Conservation (phyloP, 2,888 invertebrate genomes). For the Sarcophaga variegata region DNA sequence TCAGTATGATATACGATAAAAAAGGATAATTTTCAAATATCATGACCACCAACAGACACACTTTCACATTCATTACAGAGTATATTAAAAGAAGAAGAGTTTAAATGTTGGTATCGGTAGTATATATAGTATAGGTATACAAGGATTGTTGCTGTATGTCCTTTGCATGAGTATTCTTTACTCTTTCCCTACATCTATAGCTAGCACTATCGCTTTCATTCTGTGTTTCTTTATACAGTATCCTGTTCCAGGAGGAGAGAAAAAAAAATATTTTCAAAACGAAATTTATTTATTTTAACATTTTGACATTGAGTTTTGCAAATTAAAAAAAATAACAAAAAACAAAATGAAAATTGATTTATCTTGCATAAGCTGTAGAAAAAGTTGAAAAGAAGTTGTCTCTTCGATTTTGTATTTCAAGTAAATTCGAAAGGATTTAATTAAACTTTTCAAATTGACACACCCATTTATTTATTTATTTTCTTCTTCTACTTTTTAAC, state of each 20-base stretch:
- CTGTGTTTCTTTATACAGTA: slow-evolving; percentile 41
- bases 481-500: not conserved
- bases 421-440: slow-evolving; percentile 14
- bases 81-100: not conserved
- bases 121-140: not conserved
- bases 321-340: not conserved
- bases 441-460: slow-evolving; percentile 47
- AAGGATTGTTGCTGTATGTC: slow-evolving; percentile 13
- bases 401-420: not conserved
- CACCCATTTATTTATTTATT: slow-evolving; percentile 55
- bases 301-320: not conserved
- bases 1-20: not conserved
- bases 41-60: slow-evolving; percentile 2
- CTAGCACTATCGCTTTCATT: slow-evolving; percentile 67
- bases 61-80: not conserved
- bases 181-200: slow-evolving; percentile 17
- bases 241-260: slow-evolving; percentile 30
- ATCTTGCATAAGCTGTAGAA: not conserved
- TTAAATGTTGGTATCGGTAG: not conserved
- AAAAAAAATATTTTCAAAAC: not conserved
- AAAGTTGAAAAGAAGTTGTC: not conserved
- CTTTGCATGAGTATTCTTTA: slow-evolving; percentile 22
- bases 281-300: not conserved
- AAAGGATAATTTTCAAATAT: slow-evolving; percentile 43
- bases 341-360: not conserved